Evolutionary conservation across 2,888 invertebrate genomes (phyloP).

Genomic region (Rhynchonema sp.): DNA sequence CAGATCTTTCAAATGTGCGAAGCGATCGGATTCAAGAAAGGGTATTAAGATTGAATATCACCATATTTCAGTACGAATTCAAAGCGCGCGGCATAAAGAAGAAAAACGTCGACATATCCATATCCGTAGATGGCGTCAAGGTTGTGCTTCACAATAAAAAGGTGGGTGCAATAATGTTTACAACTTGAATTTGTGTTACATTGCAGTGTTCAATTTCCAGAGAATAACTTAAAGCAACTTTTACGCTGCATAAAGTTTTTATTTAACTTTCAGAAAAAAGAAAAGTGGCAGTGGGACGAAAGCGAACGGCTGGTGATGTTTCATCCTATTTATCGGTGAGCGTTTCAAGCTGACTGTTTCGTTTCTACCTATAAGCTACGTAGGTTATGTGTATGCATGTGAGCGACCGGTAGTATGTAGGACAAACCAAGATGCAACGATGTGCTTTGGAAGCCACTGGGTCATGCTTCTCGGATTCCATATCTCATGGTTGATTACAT

Average conservation of each 20-base stretch:
- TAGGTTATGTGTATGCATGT: too few relatives aligned
- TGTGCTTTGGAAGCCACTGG: too few relatives aligned
- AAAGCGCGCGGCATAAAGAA: constrained; percentile 94
- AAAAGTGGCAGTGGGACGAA: constrained; percentile 49
- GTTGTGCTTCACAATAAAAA: constrained; percentile 59
- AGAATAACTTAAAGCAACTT: too few relatives aligned
- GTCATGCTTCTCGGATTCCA: too few relatives aligned
- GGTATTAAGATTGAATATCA: too few relatives aligned
- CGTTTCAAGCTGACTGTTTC: too few relatives aligned
- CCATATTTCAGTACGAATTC: constrained; percentile 69
- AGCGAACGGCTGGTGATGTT: constrained; percentile 55
- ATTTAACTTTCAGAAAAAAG: constrained; percentile 11
- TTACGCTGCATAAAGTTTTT: too few relatives aligned
- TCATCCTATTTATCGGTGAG: constrained; percentile 45
- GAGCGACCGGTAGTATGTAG: too few relatives aligned
- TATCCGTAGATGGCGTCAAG: constrained; percentile 83
- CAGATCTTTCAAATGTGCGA: not conserved
- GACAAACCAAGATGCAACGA: too few relatives aligned
- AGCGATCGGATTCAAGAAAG: too few relatives aligned
- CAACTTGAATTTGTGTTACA: not conserved
- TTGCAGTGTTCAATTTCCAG: not conserved
- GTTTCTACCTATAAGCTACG: too few relatives aligned
- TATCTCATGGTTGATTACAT: too few relatives aligned
- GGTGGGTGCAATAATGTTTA: constrained; percentile 12
- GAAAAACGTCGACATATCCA: constrained; percentile 79